Evolutionary conservation across 2,113 vertebrate species (phyloP).

Genomic region (Recurvirostra avosetta): DNA sequence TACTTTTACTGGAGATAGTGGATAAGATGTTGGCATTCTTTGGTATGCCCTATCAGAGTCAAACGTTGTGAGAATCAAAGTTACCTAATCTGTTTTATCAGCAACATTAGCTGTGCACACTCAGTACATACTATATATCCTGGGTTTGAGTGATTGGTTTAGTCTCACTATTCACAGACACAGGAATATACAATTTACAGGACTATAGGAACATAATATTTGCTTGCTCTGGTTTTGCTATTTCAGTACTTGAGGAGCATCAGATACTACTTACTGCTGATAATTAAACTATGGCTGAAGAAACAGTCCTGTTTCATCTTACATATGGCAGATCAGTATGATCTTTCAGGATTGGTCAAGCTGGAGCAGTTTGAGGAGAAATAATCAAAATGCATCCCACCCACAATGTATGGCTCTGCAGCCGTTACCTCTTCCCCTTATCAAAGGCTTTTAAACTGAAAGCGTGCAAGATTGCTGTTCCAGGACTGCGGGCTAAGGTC

Average conservation of each 20-base stretch:
- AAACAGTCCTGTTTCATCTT: not conserved
- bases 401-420: not conserved
- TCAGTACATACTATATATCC: not conserved
- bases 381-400: not conserved
- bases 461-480: not conserved
- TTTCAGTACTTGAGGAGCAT: not conserved
- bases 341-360: not conserved
- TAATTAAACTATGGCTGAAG: not conserved
- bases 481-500: not conserved
- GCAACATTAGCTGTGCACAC: not conserved
- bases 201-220: not conserved
- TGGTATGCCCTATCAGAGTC: not conserved
- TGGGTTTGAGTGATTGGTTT: not conserved
- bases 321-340: accelerated
- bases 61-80: not conserved
- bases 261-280: not conserved
- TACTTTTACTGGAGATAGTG: not conserved
- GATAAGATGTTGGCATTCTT: not conserved
- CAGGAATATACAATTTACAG: not conserved
- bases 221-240: not conserved
- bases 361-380: not conserved
- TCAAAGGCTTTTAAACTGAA: not conserved
- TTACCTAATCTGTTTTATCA: too few relatives aligned
- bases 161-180: not conserved
- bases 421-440: not conserved